A percentile compares a stretch with the other conserved stretches of the same genome.
Evolutionary conservation across 2,888 invertebrate genomes (phyloP).

Genomic region (Himalopsyche kuldschensis): DNA sequence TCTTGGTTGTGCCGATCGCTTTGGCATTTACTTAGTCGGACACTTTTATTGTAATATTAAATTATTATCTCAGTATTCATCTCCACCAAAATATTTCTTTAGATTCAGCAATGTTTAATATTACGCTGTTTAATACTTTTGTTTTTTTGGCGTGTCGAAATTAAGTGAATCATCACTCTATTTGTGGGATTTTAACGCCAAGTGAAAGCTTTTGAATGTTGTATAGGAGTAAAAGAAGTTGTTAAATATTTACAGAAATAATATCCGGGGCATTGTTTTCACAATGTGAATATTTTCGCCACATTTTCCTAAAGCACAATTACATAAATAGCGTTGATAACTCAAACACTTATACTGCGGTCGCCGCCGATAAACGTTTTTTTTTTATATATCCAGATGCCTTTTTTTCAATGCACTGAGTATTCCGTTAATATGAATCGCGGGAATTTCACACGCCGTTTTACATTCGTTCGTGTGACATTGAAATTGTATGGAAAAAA

Average conservation of each 20-base stretch:
- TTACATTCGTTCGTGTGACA: background rate
- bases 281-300: background rate
- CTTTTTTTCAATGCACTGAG: background rate
- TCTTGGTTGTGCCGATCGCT: no score
- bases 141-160: no score
- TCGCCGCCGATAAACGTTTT: background rate
- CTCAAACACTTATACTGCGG: background rate
- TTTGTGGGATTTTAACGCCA: no score
- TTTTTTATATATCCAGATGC: background rate
- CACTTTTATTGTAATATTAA: no score
- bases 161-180: no score
- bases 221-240: background rate
- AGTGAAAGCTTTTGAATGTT: no score
- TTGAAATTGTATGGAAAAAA: background rate
- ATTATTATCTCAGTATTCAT: no score
- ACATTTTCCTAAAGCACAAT: background rate
- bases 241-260: background rate
- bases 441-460: background rate
- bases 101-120: no score
- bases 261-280: background rate
- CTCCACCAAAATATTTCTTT: no score
- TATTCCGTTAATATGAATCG: background rate
- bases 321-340: background rate
- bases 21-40: no score
- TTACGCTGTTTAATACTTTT: no score